phyloP scores from a whole-genome alignment of 2,113 vertebrate genomes.

The Pogona vitticeps region DNA sequence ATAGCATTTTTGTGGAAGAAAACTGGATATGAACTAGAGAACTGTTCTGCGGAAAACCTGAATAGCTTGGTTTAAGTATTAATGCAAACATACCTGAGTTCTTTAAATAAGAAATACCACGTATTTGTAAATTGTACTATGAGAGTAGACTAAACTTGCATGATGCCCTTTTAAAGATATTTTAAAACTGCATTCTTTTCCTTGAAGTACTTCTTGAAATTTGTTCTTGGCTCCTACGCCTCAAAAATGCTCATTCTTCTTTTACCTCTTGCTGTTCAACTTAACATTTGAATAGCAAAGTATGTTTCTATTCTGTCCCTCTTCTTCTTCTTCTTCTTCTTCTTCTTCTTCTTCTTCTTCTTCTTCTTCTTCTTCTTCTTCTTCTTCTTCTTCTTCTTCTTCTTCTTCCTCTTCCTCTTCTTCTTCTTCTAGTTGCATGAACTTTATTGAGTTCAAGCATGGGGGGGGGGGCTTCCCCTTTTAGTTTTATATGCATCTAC shows the following conservation, averaged over 20 bases:
- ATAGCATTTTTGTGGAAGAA: neutral
- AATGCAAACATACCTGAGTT: conserved; percentile 21
- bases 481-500: neutral
- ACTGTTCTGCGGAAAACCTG: neutral
- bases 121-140: neutral
- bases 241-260: conserved; percentile 1
- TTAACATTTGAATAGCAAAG: neutral
- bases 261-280: neutral
- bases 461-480: too few relatives aligned
- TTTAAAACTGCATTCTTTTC: conserved; percentile 13
- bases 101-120: conserved; percentile 23
- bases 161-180: neutral
- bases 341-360: too few relatives aligned
- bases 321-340: neutral
- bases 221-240: conserved; percentile 2
- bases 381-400: too few relatives aligned
- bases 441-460: neutral
- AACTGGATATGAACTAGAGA: neutral
- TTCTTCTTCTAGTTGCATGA: too few relatives aligned
- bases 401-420: too few relatives aligned
- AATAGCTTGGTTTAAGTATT: conserved; percentile 11
- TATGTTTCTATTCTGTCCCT: neutral
- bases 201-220: conserved; percentile 16
- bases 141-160: conserved; percentile 8
- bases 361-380: too few relatives aligned